Base-by-base conservation (phyloP, 2,113 vertebrate genomes). In the Toxotes jaculatrix region DNA sequence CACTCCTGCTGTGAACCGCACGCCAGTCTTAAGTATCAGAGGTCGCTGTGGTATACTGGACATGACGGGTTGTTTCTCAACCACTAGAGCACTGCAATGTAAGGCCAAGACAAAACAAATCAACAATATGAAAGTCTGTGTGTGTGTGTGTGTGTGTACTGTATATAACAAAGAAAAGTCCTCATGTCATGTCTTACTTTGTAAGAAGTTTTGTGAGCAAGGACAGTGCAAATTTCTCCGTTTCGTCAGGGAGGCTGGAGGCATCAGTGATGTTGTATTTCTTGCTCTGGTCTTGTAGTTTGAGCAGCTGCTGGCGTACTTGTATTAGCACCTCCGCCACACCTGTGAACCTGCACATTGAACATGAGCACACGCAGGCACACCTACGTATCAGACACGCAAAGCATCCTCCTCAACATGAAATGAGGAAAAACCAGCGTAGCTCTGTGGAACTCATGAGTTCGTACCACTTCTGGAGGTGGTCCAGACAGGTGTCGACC, bases 51-150 rank as follows among this genome's bases (percentile, higher is more conserved):
- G 94, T 49, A 96, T 94, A 2, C 93, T 97, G 1, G 94, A 94
- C 97, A 97, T 97, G 82, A 94, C 93, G 0, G 98, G 98, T 85
- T 99, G 98, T 77, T 96, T 95, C 91, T 98, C 97, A 47, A 99
- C 97, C 85, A 99, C 97, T n/a, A 99, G 96, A 5, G 97, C 97
- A 36, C 98, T 99, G 83, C 80, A 83, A 88, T 17, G 43, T 17
- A 63, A 76, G 6, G 34, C 5, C 51, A 64, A 4, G 65, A 36
- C 4, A 36, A 38, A 40, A 59, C 14, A 12, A 2, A 19, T 86
- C 38, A 79, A 5, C 21, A 38, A 21, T 42, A 9, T 53, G 17
- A 45, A 16, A 51, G 45, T 8, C 42, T 9, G 31, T 5, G 5
- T 7, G 5, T 1, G n/a, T 21, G 14, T 53, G 23, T 65, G 16